Evolutionary conservation across 2,888 invertebrate genomes (phyloP), one percentile per base, ranked within the genome.

Genomic region (Archips crataeganus): DNA sequence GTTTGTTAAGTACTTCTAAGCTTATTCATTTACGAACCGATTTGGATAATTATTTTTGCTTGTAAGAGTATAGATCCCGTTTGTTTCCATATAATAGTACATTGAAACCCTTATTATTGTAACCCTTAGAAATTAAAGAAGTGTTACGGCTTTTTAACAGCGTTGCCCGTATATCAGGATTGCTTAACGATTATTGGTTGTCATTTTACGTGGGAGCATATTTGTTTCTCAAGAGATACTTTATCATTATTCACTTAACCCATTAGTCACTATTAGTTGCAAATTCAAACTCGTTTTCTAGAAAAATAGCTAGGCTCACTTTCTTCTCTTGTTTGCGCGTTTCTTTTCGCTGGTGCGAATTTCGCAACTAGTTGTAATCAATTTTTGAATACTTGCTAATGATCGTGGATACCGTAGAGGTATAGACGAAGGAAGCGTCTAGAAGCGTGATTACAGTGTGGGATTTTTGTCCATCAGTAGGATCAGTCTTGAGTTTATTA

Each of bases 311-410:
- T n/a, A 15, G 63, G 49, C 47, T 54, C 36, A 73, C 68, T 69
- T 73, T 69, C 73, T 63, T 11, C 39, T 32, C 63, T 64, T 64
- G 59, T 68, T 73, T 59, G 72, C 34, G 23, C 13, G 59, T 59
- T 68, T 63, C 34, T 49, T 75, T 75, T 69, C 65, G 59, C 57
- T 32, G 36, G 75, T 71, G 74, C 69, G 65, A 77, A 74, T 75
- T 74, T 76, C 60, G 68, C 75, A 73, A 77, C 59, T 54, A 71
- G 75, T 51, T 57, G 77, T 65, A 64, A 75, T 70, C 45, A 62
- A 71, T 77, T 73, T 68, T 70, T 71, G 70, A 75, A 75, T 47
- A 63, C 69, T 72, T 60, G 74, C 75, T 77, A 76, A 77, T 77
- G 57, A 49, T 63, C 34, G 60, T 13, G 13, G 6, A 62, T 54